Evolutionary conservation across 2,797 vertebrate species (phyloP).

Genomic region (Sardinella longiceps): DNA sequence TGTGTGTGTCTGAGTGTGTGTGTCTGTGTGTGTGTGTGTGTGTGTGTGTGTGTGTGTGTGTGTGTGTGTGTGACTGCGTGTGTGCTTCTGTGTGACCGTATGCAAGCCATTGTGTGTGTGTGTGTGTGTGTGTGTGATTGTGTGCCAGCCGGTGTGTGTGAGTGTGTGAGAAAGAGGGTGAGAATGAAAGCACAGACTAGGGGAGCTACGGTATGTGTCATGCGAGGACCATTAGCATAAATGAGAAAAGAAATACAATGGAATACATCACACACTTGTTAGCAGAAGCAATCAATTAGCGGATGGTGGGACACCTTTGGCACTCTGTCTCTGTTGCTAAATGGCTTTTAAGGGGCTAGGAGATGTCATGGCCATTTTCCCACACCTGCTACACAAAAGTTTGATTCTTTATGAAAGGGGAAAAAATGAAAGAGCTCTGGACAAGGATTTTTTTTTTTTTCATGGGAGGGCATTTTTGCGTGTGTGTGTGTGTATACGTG

Average conservation of each 20-base stretch:
- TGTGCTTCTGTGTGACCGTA: slow-evolving; percentile 31
- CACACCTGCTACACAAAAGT: slow-evolving; percentile 19
- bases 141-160: slow-evolving; percentile 35
- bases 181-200: slow-evolving; percentile 58
- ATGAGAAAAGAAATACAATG: slow-evolving; percentile 79
- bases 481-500: not conserved
- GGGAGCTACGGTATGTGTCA: slow-evolving; percentile 63
- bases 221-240: slow-evolving; percentile 81
- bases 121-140: slow-evolving; percentile 32
- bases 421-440: not conserved
- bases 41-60: slow-evolving; percentile 34
- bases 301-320: slow-evolving; percentile 49
- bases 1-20: slow-evolving; percentile 29
- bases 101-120: not conserved
- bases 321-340: slow-evolving; percentile 51
- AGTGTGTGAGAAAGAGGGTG: slow-evolving; percentile 56
- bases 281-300: slow-evolving; percentile 76
- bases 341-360: not conserved
- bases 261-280: slow-evolving; percentile 82
- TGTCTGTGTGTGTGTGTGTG: slow-evolving; percentile 35
- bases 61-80: slow-evolving; percentile 41
- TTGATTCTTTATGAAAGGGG: not conserved
- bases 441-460: not conserved
- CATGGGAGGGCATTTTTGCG: slow-evolving; percentile 33
- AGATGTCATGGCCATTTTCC: not conserved